Evolutionary conservation across 1,140 invertebrate genomes (phyloP), one percentile per base, ranked within the genome.

Genomic region (Dinothrombium tinctorium): DNA sequence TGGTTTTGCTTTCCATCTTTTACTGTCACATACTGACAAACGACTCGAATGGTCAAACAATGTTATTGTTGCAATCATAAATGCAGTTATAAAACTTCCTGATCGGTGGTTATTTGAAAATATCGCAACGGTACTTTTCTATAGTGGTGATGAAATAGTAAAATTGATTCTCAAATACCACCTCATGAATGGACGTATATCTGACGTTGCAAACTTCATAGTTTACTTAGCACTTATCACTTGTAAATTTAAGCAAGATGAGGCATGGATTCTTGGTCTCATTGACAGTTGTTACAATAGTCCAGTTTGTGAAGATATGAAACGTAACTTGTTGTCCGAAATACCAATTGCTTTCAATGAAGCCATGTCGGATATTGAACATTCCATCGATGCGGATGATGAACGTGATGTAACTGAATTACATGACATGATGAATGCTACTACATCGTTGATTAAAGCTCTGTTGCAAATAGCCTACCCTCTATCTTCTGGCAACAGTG

Each of bases 311-410:
- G 5, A 14, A 8, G 7, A 33, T 8, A n/a, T 15, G n/a, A 33
- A 14, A 14, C 5, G 7, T 7, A 33, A 33, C 19, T 19, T 33
- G 19, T 15, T 33, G 7, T 15, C 14, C 19, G 32, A 33, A 33
- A n/a, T 33, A 14, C 32, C 32, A 14, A 33, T 33, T 33, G 32
- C 32, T 33, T 33, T 33, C 32, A 33, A 14, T 33, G 32, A 33
- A 33, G 32, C 32, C 7, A 14, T 33, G n/a, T n/a, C 32, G 14
- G 32, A 33, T 33, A 33, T 33, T 14, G 32, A 33, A 15, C 7
- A 14, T 6, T 6, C n/a, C 5, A 33, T 33, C n/a, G 32, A 33
- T 8, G 14, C 19, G n/a, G 32, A 33, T 8, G 32, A 33, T 5
- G 32, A 33, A 33, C 6, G 32, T 6, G 32, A 33, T 33, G 32